Percentiles rank a stretch among this genome's conserved stretches.
phyloP scores from a whole-genome alignment of 1,140 invertebrate genomes.

The Hylaeus anthracinus region DNA sequence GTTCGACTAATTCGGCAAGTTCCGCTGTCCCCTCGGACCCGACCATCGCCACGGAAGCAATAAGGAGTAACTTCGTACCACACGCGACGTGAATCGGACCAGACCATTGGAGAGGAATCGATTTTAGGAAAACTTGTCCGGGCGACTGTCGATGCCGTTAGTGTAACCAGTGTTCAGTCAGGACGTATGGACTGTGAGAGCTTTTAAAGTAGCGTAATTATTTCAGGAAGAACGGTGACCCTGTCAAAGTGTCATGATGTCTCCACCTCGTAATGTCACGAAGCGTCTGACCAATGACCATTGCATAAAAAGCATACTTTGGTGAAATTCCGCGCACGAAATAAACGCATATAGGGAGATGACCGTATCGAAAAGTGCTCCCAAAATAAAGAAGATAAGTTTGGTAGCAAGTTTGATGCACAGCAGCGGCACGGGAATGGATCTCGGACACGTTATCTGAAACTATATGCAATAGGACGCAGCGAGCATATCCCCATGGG shows the following conservation, averaged over 20 bases:
- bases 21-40: slow-evolving; percentile 1
- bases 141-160: not conserved
- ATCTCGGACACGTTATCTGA: slow-evolving; percentile 6
- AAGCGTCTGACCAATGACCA: not conserved
- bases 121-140: not conserved
- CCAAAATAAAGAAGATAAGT: slow-evolving; percentile 6
- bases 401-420: slow-evolving; percentile 5
- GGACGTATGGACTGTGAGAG: not conserved
- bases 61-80: slow-evolving; percentile 26
- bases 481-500: slow-evolving; percentile 23
- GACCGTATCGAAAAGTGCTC: not conserved
- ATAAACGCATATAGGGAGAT: not conserved
- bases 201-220: not conserved
- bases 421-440: not conserved
- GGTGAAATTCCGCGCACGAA: not conserved
- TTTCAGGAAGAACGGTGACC: no score
- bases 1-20: slow-evolving; percentile 33
- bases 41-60: slow-evolving; percentile 32
- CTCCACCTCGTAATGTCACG: no score
- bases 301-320: not conserved
- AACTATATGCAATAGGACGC: slow-evolving; percentile 20
- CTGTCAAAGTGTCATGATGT: no score
- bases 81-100: not conserved
- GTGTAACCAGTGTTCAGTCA: not conserved
- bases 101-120: slow-evolving; percentile 19